Conservation (phyloP, 2,888 invertebrate species). For the Galerucella nymphaeae region DNA sequence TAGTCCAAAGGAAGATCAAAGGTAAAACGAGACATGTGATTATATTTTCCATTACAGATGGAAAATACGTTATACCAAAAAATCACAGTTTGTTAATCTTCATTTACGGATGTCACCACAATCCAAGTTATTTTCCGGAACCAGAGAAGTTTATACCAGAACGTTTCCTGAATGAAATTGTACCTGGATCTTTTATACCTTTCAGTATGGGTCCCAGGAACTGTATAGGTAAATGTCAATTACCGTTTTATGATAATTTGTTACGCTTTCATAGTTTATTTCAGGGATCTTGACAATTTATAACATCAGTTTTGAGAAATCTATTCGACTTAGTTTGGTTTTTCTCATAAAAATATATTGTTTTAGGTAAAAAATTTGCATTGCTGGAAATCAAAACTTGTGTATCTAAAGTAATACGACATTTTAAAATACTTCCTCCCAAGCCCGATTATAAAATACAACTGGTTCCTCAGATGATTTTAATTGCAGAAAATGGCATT, state of each 20-base stretch:
- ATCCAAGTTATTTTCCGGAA: slow-evolving; percentile 38
- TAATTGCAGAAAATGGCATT: slow-evolving; percentile 35
- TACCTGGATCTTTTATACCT: slow-evolving; percentile 26
- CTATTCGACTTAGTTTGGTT: too few relatives aligned
- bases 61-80: slow-evolving; percentile 29
- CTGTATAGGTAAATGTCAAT: slow-evolving; percentile 35
- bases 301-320: too few relatives aligned
- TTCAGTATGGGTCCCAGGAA: slow-evolving; percentile 38
- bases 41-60: slow-evolving; percentile 22
- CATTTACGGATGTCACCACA: slow-evolving; percentile 33
- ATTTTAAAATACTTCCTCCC: slow-evolving; percentile 33
- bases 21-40: background rate
- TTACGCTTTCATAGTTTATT: too few relatives aligned
- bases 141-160: slow-evolving; percentile 39
- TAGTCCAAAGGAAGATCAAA: background rate
- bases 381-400: slow-evolving; percentile 40
- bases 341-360: background rate
- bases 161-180: slow-evolving; percentile 27
- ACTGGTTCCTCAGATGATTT: slow-evolving; percentile 22
- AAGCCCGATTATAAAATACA: slow-evolving; percentile 32
- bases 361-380: slow-evolving; percentile 41
- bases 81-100: slow-evolving; percentile 14
- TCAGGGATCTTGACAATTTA: too few relatives aligned
- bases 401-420: slow-evolving; percentile 38
- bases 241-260: too few relatives aligned